phyloP scores from a whole-genome alignment of 2,888 invertebrate species.

The Drosophila engyochracea region DNA sequence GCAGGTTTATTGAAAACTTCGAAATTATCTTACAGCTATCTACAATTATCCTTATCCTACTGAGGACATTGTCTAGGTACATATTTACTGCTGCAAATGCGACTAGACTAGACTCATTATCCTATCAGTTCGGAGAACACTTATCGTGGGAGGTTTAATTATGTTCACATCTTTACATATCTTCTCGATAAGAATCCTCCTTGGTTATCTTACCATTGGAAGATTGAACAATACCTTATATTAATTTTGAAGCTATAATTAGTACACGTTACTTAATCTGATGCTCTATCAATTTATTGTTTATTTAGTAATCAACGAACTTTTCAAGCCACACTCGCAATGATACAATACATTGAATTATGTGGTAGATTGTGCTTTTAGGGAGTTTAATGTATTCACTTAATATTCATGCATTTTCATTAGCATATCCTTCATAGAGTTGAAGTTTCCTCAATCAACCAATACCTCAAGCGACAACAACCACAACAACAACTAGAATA shows the following conservation, averaged over 20 bases:
- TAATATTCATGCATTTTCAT: constrained; percentile 9
- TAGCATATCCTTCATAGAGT: background rate
- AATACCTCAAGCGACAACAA: background rate
- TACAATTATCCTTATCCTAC: background rate
- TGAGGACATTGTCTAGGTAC: too few relatives aligned
- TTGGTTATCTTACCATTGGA: too few relatives aligned
- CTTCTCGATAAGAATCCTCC: too few relatives aligned
- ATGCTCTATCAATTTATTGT: background rate
- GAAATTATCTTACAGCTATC: too few relatives aligned
- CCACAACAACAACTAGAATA: background rate
- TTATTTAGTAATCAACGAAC: background rate
- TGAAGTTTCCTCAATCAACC: background rate
- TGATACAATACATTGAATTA: background rate
- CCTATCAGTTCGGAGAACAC: too few relatives aligned
- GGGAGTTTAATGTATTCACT: background rate
- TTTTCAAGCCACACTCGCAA: background rate
- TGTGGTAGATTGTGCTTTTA: background rate
- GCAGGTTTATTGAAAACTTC: too few relatives aligned
- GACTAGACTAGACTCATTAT: too few relatives aligned
- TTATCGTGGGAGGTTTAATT: too few relatives aligned
- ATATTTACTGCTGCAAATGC: too few relatives aligned
- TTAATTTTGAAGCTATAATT: background rate
- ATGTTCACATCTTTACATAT: too few relatives aligned
- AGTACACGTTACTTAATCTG: background rate
- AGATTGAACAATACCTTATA: background rate